Percentiles rank a stretch among this genome's conserved stretches.
These are phyloP conservation scores for Opisthocomus hoazin DNA, from an alignment of 2,113 vertebrate species.

Conservation along the genomic window DNA sequence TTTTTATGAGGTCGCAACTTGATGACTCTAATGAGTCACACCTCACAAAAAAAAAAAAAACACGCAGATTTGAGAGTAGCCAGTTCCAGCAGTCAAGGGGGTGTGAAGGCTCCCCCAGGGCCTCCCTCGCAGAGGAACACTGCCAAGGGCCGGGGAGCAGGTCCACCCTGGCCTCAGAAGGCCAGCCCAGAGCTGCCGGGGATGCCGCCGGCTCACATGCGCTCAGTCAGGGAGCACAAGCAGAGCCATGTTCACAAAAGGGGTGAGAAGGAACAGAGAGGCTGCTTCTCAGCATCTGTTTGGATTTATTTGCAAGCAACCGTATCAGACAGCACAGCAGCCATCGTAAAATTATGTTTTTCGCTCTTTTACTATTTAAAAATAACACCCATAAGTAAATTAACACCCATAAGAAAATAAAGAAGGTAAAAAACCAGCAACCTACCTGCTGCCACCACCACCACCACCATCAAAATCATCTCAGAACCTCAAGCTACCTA, in stretches of 20 bases:
- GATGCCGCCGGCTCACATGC: fast-evolving
- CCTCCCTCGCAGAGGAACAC: fast-evolving
- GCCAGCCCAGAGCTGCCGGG: not conserved
- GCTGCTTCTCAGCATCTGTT: not conserved
- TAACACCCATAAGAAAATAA: not conserved
- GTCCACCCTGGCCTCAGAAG: not conserved
- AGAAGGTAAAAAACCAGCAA: not conserved
- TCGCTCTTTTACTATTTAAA: not conserved
- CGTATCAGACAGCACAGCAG: not conserved
- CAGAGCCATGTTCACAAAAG: not conserved
- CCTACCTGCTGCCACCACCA: fast-evolving
- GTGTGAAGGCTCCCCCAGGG: not conserved
- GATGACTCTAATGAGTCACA: slow-evolving; percentile 22
- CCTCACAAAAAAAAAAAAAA: not conserved
- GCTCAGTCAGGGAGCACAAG: fast-evolving
- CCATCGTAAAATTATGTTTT: not conserved
- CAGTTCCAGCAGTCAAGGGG: fast-evolving
- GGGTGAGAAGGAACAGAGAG: not conserved
- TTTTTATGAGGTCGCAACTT: slow-evolving; percentile 14
- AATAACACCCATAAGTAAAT: not conserved
- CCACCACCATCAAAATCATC: not conserved
- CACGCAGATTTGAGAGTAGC: not conserved
- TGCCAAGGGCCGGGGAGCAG: not conserved
- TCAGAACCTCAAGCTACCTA: not conserved
- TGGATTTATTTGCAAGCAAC: not conserved